A percentile compares a stretch with the other conserved stretches of the same genome.
These are phyloP conservation scores for Berghia stephanieae DNA, from an alignment of 1,140 invertebrate genomes.

Conservation along the genomic window DNA sequence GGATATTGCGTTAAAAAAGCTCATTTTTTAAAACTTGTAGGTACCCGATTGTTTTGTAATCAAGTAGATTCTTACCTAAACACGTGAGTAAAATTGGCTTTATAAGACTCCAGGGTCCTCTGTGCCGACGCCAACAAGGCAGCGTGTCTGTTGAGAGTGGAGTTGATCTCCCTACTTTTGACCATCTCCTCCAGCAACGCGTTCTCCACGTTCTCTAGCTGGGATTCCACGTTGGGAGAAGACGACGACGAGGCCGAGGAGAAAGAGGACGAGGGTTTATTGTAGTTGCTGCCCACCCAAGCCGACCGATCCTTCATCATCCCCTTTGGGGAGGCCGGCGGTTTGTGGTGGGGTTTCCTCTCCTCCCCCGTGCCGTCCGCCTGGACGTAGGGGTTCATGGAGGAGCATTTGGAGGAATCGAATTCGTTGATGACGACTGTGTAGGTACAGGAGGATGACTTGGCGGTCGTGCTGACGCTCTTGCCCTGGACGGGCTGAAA, in stretches of 20 bases:
- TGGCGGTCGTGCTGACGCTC: constrained; percentile 10
- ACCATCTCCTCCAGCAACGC: constrained; percentile 52
- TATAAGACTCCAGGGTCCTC: constrained; percentile 41
- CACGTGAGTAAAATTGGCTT: constrained; percentile 51
- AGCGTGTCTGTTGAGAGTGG: constrained; percentile 52
- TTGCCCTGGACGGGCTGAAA: neutral
- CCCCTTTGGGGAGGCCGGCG: neutral
- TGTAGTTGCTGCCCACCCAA: neutral
- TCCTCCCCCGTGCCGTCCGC: constrained; percentile 3
- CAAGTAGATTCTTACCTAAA: too few species aligned
- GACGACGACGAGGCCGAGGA: neutral
- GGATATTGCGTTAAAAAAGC: too few species aligned
- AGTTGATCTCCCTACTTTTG: constrained; percentile 51
- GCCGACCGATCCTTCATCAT: neutral
- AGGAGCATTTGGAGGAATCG: constrained; percentile 49
- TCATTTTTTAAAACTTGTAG: too few species aligned
- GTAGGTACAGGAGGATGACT: constrained; percentile 48
- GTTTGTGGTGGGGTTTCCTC: too few species aligned
- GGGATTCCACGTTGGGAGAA: constrained; percentile 17
- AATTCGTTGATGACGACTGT: constrained; percentile 59
- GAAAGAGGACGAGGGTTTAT: neutral
- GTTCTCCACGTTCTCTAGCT: constrained; percentile 50
- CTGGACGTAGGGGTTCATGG: constrained; percentile 34
- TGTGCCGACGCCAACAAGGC: constrained; percentile 42
- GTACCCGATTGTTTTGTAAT: too few species aligned